Percentiles rank a stretch among this genome's conserved stretches.
phyloP scores from a whole-genome alignment of 35 echinoderm and acorn worm species.

The Lytechinus variegatus region DNA sequence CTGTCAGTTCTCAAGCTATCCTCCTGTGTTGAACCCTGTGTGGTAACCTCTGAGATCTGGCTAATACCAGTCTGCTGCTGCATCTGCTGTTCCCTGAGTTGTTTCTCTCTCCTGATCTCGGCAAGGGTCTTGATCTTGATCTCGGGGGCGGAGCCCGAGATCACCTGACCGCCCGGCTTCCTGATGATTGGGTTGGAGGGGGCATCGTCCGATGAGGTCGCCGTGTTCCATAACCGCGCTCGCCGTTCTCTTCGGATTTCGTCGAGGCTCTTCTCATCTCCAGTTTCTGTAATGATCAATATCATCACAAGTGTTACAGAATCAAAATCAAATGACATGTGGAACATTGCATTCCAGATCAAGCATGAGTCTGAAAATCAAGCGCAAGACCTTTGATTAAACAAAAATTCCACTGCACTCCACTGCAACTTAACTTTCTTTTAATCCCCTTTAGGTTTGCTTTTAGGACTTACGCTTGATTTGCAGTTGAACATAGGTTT shows the following conservation, averaged over 20 bases:
- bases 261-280: constrained; percentile 18
- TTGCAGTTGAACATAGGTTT: too few species aligned
- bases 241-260: constrained; percentile 23
- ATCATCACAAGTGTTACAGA: too few species aligned
- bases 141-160: background rate
- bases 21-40: background rate
- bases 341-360: too few species aligned
- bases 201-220: background rate
- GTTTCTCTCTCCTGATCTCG: constrained; percentile 41
- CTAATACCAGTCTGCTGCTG: background rate
- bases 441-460: too few species aligned
- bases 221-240: constrained; percentile 23
- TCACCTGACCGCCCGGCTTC: background rate
- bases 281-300: background rate
- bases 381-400: too few species aligned
- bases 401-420: too few species aligned
- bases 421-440: too few species aligned
- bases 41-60: background rate
- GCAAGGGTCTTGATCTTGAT: constrained; percentile 47
- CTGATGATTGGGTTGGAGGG: background rate
- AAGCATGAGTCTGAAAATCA: too few species aligned
- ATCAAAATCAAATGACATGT: too few species aligned
- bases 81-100: background rate
- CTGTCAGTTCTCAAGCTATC: background rate
- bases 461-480: too few species aligned